Base-by-base conservation (phyloP, 2,888 invertebrate species). In the Conus canariensis region DNA sequence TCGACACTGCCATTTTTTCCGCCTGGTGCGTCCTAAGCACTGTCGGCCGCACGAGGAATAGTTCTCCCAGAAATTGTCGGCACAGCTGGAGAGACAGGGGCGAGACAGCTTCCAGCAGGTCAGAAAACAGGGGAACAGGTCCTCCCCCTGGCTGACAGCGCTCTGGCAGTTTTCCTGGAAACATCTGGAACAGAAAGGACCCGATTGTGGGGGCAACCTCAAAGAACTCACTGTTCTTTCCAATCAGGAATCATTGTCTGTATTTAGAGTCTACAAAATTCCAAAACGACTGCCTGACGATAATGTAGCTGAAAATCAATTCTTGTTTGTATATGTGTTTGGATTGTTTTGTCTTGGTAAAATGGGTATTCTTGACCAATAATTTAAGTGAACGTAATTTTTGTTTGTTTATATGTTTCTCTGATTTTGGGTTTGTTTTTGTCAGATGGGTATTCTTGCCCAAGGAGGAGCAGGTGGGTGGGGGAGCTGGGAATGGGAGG, bases 111-210 rank as follows among this genome's bases (percentile, higher is more conserved):
- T 5, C 85, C 85, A 85, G 85, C 85, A 85, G n/a, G n/a, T 7
- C 85, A 85, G 25, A 6, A 59, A 85, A 25, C 85, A 85, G 12
- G 85, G 85, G 25, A 85, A 85, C 85, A 59, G 59, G 60, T 60
- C 85, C 10, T 85, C 12, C 12, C 85, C 60, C 6, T 1, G 14
- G 5, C 19, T 1, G 16, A n/a, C 9, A 10, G 16, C n/a, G 14
- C 3, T 22, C 45, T 85, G 85, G 60, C 85, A 85, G n/a, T 7
- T 19, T 5, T 8, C n/a, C 10, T 60, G 16, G 25, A 60, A n/a
- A 60, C 85, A 60, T 56, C 85, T 85, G 60, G 9, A 16, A 64
- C 60, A 74, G 74, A n/a, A 19, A 22, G 19, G 70, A 22, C 0
- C 16, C 7, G 70, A 22, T 16, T 16, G 19, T 70, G 70, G 70